Base-by-base conservation (phyloP, 2,888 invertebrate species). In the Junonia oenone region DNA sequence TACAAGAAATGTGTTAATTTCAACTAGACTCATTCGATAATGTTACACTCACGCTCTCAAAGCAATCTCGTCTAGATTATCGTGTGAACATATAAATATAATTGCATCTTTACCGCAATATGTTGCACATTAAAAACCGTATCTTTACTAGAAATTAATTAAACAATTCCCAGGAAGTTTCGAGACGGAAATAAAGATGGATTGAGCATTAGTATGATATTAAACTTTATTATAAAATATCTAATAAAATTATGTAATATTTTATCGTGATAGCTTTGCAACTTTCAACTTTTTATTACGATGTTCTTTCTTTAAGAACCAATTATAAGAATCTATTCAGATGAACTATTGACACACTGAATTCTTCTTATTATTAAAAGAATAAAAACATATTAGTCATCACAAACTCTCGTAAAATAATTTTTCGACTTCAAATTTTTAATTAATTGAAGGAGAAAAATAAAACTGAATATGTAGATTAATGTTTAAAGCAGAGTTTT, bases 21-120 rank as follows among this genome's bases (percentile, higher is more conserved):
- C 43, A 22, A 22, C n/a, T 19, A 1, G 13, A 22, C 9, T 13
- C 26, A 4, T 38, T 46, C 37, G 29, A 38, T 52, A 46, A 29
- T 22, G 37, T 52, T 14, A 46, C 13, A 27, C 46, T 29, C 52
- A 38, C 46, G 31, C n/a, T 8, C 19, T 52, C 13, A 52, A 31
- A 46, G 38, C 29, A 46, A 52, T 38, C 52, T 52, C 4, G 14
- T n/a, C 15, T 15, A 17, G 45, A 52, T 46, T 19, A 46, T 52
- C 52, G 52, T 52, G 52, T 29, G 52, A 52, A 38, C n/a, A 27
- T 19, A 38, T 38, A 19, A 31, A 46, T 46, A 29, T 37, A 45
- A 52, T 46, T 17, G 17, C 35, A 46, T 11, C 9, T 13, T 45
- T 43, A 31, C 2, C 14, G 27, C 19, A 43, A 46, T 45, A 45